Evolutionary conservation across 2,113 vertebrate species (phyloP), one percentile per base, ranked within the genome.

Genomic region (Oenanthe melanoleuca): DNA sequence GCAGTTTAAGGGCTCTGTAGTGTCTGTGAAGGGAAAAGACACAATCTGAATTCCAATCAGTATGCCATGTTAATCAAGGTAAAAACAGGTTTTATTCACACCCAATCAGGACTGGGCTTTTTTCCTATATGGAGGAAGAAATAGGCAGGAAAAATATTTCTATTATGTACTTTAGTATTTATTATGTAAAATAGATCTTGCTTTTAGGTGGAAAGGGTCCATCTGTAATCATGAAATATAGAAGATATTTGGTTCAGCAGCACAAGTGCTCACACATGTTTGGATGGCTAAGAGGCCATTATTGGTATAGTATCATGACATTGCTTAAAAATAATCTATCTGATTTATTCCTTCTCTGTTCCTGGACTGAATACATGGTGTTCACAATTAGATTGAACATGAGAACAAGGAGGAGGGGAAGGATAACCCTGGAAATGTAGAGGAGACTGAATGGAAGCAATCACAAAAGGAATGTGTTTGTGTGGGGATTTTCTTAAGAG

Each of bases 381-480:
- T 44, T 79, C 55, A 52, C 9, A 38, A 18, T 40, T 37, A 44
- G 6, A 40, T 5, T 44, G 33, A 40, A 34, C 8, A 25, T 57
- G 4, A 7, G 37, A 81, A 15, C 25, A 37, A 50, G 25, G 12
- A 65, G 16, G 31, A 93, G 3, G 22, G 14, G 19, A 65, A 72
- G 22, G 11, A 31, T 38, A 82, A 56, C 7, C 28, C 40, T 45
- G 21, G 25, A 74, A 73, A 65, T 12, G 4, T 47, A 49, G 21
- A 70, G 26, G 42, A 57, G 29, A 47, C 8, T 10, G 47, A 18
- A 42, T 2, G 1, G 31, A 70, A 93, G 15, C 14, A 79, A 24
- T 33, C 0, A 61, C 59, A 79, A n/a, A 3, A 8, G 49, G 2
- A 63, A 20, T 25, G 14, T 45, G 0, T 45, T 70, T 74, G 0